Evolutionary conservation across 92 coral and sea anemone species (phyloP), one percentile per base, ranked within the genome.

Genomic region (Actinostola sp.): DNA sequence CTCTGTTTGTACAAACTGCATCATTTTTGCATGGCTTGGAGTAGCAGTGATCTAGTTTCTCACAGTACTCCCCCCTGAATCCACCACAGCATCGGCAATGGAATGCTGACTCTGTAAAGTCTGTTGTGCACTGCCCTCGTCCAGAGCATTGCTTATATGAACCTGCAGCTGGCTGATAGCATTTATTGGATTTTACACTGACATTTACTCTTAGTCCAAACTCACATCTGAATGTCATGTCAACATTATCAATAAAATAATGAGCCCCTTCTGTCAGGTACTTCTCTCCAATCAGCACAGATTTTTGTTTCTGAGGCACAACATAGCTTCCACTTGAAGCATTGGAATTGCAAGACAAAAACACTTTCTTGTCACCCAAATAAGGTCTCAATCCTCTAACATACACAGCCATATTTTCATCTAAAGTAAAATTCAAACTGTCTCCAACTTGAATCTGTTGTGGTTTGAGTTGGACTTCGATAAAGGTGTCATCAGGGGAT

Each of bases 131-230:
- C 57, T 89, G 95, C 10, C 98, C 98, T 34, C 83, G 80, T 51
- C 77, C 81, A 0, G 92, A 84, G 56, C 98, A 94, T 61, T 82
- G 71, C 39, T 36, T 85, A 35, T 41, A 58, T 0, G 92, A 79
- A 4, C 77, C 80, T n/a, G n/a, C n/a, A n/a, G n/a, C n/a, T 25
- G 83, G 85, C 19, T 89, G 55, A 39, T 73, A 72, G 71, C 98
- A 94, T 20, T 88, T 84, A 44, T 86, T 89, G 33, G 68, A 69
- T 61, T 94, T 94, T 0, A 94, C 98, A 41, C 98, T 94, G n/a
- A 94, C 97, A 74, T 94, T 94, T n/a, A 94, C 75, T 35, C 98
- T 87, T 15, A 94, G 82, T 27, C 98, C 98, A 82, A 94, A 94
- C 26, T 91, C 92, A 56, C 98, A 94, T 42, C 97, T 89, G 68